These are phyloP conservation scores for Phyllotreta cruciferae DNA, from an alignment of 2,888 invertebrate species.

Conservation along the genomic window DNA sequence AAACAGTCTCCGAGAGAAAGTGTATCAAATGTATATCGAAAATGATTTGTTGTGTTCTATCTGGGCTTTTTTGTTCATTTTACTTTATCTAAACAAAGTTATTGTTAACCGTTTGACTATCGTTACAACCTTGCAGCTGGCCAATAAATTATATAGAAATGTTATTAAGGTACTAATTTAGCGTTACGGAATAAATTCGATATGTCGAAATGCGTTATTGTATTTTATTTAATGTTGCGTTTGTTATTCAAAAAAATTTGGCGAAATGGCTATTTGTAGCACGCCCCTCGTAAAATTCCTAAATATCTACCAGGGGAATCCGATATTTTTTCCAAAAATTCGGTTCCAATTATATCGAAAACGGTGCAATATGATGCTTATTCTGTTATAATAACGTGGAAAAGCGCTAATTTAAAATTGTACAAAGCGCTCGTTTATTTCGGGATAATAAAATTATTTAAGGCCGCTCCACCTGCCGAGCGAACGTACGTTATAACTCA, in stretches of 20 bases:
- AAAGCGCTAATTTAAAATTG: no score
- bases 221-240: constrained; percentile 3
- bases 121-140: constrained; percentile 20
- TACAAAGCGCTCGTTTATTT: no score
- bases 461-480: no score
- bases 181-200: constrained; percentile 6
- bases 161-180: constrained; percentile 17
- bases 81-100: constrained; percentile 1
- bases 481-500: constrained; percentile 14
- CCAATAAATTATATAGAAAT: constrained; percentile 15
- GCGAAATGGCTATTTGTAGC: no score
- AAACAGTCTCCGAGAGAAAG: constrained; percentile 13
- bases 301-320: no score
- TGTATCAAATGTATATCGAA: constrained; percentile 7
- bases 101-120: constrained; percentile 8
- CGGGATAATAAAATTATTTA: no score
- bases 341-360: no score
- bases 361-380: no score
- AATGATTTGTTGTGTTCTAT: constrained; percentile 15
- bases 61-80: background rate
- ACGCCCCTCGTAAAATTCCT: no score
- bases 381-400: no score
- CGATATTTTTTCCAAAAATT: no score
- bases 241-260: no score
- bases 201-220: constrained; percentile 11